Evolutionary conservation across 2,113 vertebrate genomes (phyloP), one percentile per base, ranked within the genome.

Genomic region (Cettia cetti): DNA sequence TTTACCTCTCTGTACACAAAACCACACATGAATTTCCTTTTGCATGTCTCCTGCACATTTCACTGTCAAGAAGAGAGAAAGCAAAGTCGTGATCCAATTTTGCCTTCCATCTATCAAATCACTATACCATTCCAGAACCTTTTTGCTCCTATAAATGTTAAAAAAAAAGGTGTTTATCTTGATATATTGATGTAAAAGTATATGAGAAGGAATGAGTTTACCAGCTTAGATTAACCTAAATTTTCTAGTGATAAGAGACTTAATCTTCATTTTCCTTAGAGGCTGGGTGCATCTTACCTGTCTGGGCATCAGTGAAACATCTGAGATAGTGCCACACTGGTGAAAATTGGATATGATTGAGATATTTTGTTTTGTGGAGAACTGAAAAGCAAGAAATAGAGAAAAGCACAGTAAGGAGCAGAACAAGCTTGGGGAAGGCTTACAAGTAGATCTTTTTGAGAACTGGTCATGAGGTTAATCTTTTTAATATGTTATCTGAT

Each of bases 401-500:
- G 33, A 76, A 93, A 93, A 76, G 2, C 28, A 45, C 23, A 23
- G 3, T 63, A 40, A 76, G 72, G 22, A 87, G 26, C 26, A 86
- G 30, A 91, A 75, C 5, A 61, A 90, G 19, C 44, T 69, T 66
- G 47, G 18, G 5, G 30, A 82, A 22, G 6, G 27, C 47, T 80
- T 92, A 10, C 40, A 63, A 77, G 63, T 17, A 86, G 59, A 80
- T 50, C 7, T 96, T 88, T 94, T 86, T 70, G 86, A 63, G 82
- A 93, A 81, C 17, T 77, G 56, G 56, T 94, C 74, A 75, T 49
- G 42, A 92, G 64, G 80, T 90, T 83, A 93, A 93, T 70, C 59
- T 88, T 88, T 91, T 88, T 89, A 93, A 93, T 85, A 90, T 1
- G 3, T 30, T 92, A 88, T 88, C 79, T 86, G 60, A 90, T 74